A percentile compares a stretch with the other conserved stretches of the same genome.
These are phyloP conservation scores for Drosophila suzukii DNA, from an alignment of 1,140 invertebrate genomes.

Conservation along the genomic window DNA sequence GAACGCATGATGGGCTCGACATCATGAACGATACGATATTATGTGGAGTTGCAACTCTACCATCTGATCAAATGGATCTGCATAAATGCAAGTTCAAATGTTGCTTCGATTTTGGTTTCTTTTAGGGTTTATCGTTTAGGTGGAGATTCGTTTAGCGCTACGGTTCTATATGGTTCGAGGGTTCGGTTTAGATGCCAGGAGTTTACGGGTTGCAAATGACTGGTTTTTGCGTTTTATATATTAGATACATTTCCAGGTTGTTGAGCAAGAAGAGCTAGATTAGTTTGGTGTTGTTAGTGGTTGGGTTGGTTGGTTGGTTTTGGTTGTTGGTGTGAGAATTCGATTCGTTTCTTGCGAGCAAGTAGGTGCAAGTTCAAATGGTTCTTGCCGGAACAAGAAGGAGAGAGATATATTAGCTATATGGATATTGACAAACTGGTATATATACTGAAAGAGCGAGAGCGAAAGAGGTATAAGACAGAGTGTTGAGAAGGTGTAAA, in stretches of 20 bases:
- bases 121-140: slow-evolving; percentile 55
- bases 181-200: slow-evolving; percentile 51
- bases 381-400: slow-evolving; percentile 60
- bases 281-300: slow-evolving; percentile 39
- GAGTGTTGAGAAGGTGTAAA: slow-evolving; percentile 31
- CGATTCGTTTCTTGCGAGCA: slow-evolving; percentile 41
- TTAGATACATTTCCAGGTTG: slow-evolving; percentile 40
- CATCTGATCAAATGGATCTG: slow-evolving; percentile 82
- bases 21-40: slow-evolving; percentile 81
- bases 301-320: slow-evolving; percentile 15
- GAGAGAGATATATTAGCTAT: slow-evolving; percentile 30
- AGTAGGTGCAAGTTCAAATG: slow-evolving; percentile 70
- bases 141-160: slow-evolving; percentile 56
- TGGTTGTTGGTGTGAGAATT: slow-evolving; percentile 40
- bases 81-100: slow-evolving; percentile 82
- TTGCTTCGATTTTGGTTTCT: slow-evolving; percentile 62
- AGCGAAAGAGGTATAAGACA: slow-evolving; percentile 40
- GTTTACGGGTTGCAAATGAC: slow-evolving; percentile 71
- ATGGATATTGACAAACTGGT: slow-evolving; percentile 23
- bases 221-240: slow-evolving; percentile 38
- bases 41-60: slow-evolving; percentile 85
- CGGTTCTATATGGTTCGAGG: slow-evolving; percentile 43
- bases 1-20: slow-evolving; percentile 77
- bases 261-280: slow-evolving; percentile 47
- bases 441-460: slow-evolving; percentile 23